Evolutionary conservation across 2,888 invertebrate species (phyloP).

Genomic region (Drosophila mulleri): DNA sequence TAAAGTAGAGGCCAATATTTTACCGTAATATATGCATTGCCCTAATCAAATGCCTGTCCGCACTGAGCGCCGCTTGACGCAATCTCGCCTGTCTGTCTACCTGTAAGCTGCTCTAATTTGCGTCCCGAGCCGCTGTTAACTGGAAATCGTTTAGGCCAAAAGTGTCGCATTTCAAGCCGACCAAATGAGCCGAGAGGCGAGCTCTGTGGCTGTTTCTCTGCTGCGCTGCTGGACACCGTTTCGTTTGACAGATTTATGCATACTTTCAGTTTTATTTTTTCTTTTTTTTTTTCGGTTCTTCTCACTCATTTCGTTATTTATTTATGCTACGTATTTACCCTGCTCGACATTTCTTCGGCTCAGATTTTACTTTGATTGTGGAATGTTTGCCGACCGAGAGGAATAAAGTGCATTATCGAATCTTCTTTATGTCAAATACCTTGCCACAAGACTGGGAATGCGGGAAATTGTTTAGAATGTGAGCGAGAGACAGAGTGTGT

Average conservation of each 20-base stretch:
- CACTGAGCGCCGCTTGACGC: slow-evolving; percentile 51
- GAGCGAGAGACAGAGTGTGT: background rate
- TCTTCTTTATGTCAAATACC: slow-evolving; percentile 4
- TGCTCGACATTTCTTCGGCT: slow-evolving; percentile 39
- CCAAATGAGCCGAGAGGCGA: slow-evolving; percentile 26
- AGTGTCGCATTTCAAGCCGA: slow-evolving; percentile 68
- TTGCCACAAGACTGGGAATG: background rate
- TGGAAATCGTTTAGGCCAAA: slow-evolving; percentile 63
- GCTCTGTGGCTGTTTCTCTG: background rate
- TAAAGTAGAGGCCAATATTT: slow-evolving; percentile 19
- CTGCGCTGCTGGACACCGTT: slow-evolving; percentile 56
- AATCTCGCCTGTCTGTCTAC: slow-evolving; percentile 53
- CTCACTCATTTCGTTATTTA: slow-evolving; percentile 45
- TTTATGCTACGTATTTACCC: slow-evolving; percentile 58
- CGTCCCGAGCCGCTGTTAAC: slow-evolving; percentile 47
- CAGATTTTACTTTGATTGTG: slow-evolving; percentile 25
- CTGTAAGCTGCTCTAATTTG: slow-evolving; percentile 71
- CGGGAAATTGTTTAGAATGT: background rate
- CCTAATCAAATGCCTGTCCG: slow-evolving; percentile 44
- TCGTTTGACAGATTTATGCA: slow-evolving; percentile 70
- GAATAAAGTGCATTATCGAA: slow-evolving; percentile 5
- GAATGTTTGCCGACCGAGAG: slow-evolving; percentile 37
- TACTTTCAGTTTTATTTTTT: slow-evolving; percentile 55
- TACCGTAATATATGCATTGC: slow-evolving; percentile 37
- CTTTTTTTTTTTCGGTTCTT: slow-evolving; percentile 23